A percentile compares a stretch with the other conserved stretches of the same genome.
Conservation (phyloP, 1,140 invertebrate genomes). For the Globodera ellingtonae region DNA sequence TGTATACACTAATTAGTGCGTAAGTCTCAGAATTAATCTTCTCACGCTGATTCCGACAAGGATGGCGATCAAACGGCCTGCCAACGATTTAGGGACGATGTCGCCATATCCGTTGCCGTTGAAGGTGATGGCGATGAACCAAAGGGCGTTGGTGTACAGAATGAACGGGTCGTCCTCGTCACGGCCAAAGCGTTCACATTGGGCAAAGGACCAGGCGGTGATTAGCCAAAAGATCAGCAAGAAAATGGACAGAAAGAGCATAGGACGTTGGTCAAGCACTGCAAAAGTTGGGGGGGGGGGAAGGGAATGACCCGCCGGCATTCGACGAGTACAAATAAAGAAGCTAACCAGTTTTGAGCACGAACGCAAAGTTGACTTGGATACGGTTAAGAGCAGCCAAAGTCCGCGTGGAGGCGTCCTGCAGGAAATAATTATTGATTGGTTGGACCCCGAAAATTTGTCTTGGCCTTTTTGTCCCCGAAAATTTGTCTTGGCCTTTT, state of each 20-base stretch:
- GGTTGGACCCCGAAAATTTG: neutral
- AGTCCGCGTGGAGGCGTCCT: conserved; percentile 79
- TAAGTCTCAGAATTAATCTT: conserved; percentile 67
- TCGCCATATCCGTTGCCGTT: conserved; percentile 74
- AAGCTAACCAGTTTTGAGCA: conserved; percentile 84
- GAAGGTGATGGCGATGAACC: conserved; percentile 62
- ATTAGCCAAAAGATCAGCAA: conserved; percentile 60
- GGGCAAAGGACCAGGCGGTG: conserved; percentile 60
- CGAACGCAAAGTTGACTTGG: conserved; percentile 91
- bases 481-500: too few relatives aligned
- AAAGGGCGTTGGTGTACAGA: conserved; percentile 63
- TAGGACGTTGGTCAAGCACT: conserved; percentile 75
- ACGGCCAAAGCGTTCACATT: conserved; percentile 41
- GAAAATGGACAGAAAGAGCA: conserved; percentile 59
- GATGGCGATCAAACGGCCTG: conserved; percentile 94
- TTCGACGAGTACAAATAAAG: conserved; percentile 84
- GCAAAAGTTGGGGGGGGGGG: neutral
- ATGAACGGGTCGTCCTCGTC: conserved; percentile 50
- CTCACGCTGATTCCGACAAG: conserved; percentile 94
- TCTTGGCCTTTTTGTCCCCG: too few relatives aligned
- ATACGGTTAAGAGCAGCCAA: conserved; percentile 96
- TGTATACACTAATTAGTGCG: conserved; percentile 4
- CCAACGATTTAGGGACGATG: conserved; percentile 99
- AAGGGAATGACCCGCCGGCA: neutral
- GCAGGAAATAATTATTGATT: conserved; percentile 66